phyloP scores from a whole-genome alignment of 2,888 invertebrate genomes.

The Graphium colonna region DNA sequence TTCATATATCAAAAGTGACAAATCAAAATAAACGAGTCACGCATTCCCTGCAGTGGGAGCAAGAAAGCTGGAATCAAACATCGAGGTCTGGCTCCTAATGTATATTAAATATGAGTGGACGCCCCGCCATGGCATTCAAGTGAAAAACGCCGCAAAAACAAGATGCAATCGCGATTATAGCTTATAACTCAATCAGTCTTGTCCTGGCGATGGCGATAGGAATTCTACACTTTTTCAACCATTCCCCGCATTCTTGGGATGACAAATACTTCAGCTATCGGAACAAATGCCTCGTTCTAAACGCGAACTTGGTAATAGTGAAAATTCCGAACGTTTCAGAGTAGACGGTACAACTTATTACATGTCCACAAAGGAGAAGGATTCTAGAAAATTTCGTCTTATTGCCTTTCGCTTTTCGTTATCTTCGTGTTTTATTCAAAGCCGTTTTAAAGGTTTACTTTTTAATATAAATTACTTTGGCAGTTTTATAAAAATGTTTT shows the following conservation, averaged over 20 bases:
- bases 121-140: constrained; percentile 56
- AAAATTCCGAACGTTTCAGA: constrained; percentile 52
- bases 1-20: constrained; percentile 72
- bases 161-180: constrained; percentile 72
- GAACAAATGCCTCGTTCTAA: constrained; percentile 44
- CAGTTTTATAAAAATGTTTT: no score
- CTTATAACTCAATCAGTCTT: constrained; percentile 75
- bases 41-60: constrained; percentile 52
- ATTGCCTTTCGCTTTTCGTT: constrained; percentile 15
- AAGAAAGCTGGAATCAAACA: constrained; percentile 64
- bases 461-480: no score
- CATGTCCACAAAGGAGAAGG: constrained; percentile 12
- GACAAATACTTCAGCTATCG: constrained; percentile 51
- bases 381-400: neutral
- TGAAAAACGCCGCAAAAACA: constrained; percentile 74
- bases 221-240: constrained; percentile 73
- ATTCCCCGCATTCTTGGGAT: constrained; percentile 58
- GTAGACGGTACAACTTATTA: constrained; percentile 14
- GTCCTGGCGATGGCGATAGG: constrained; percentile 54
- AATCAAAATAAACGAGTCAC: constrained; percentile 73
- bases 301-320: constrained; percentile 48
- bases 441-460: constrained; percentile 2
- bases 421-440: constrained; percentile 3
- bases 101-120: constrained; percentile 69
- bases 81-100: constrained; percentile 61